These are phyloP conservation scores for Pammene fasciana DNA, from an alignment of 2,888 invertebrate species.

Conservation along the genomic window DNA sequence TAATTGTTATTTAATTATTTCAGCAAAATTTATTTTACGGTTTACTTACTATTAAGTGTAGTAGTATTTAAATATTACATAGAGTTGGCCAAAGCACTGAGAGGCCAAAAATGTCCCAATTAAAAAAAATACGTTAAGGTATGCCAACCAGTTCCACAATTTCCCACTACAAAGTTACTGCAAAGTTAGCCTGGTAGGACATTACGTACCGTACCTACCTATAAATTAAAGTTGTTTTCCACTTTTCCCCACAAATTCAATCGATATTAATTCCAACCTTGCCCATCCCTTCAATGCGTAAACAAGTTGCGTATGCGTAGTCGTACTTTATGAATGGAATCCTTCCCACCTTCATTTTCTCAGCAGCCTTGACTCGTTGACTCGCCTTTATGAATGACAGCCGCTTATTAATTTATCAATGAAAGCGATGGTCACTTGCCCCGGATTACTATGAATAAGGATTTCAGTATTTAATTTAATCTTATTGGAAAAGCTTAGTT, in stretches of 20 bases:
- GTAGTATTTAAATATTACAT: too few relatives aligned
- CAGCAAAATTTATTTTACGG: too few relatives aligned
- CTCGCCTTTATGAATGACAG: conserved; percentile 23
- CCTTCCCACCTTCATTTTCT: conserved; percentile 25
- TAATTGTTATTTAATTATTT: too few relatives aligned
- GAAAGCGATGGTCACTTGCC: background rate
- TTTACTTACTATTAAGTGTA: too few relatives aligned
- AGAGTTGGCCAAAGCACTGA: too few relatives aligned
- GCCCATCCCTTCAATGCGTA: conserved; percentile 13
- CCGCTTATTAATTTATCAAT: conserved; percentile 24
- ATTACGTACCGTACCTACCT: too few relatives aligned
- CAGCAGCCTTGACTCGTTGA: conserved; percentile 15
- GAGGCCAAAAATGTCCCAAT: too few relatives aligned
- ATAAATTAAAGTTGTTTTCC: too few relatives aligned
- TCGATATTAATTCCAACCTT: conserved; percentile 2
- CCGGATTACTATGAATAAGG: conserved; percentile 19
- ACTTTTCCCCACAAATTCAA: background rate
- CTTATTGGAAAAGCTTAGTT: background rate
- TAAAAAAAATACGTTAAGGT: too few relatives aligned
- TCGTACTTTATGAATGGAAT: conserved; percentile 20
- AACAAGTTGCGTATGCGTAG: conserved; percentile 9
- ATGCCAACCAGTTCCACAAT: too few relatives aligned
- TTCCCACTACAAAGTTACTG: too few relatives aligned
- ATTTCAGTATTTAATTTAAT: conserved; percentile 22
- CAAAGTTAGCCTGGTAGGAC: too few relatives aligned